Percentiles rank a stretch among this genome's conserved stretches.
phyloP scores from a whole-genome alignment of 2,113 vertebrate genomes.

The Notiomystis cincta region DNA sequence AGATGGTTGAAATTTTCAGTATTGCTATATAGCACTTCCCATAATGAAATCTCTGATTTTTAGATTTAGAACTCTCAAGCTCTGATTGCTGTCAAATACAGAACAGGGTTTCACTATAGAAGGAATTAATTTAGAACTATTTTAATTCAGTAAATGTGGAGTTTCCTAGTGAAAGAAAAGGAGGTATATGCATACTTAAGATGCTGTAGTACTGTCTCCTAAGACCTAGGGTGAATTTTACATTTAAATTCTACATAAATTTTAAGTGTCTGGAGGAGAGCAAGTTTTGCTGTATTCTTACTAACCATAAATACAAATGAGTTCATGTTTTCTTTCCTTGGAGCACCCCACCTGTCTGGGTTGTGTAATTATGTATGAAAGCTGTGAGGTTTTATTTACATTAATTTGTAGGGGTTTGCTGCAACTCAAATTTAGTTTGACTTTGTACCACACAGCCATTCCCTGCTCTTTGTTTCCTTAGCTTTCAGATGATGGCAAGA shows the following conservation, averaged over 20 bases:
- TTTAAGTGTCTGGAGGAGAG: neutral
- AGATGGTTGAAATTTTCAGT: neutral
- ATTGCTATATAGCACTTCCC: neutral
- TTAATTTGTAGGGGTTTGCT: neutral
- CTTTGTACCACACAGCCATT: neutral
- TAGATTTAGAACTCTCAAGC: neutral
- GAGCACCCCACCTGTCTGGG: neutral
- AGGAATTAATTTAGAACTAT: neutral
- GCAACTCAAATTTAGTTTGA: neutral
- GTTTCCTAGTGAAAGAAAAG: neutral
- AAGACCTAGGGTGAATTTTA: neutral
- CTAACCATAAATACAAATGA: neutral
- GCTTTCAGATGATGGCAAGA: conserved; percentile 31
- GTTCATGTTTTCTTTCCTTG: neutral
- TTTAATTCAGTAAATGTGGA: neutral
- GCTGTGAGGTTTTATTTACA: neutral
- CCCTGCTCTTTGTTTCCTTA: conserved; percentile 52
- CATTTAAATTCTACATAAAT: neutral
- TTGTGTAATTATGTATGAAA: neutral
- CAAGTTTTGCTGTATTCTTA: neutral
- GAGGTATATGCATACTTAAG: neutral
- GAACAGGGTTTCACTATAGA: neutral
- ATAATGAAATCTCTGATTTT: neutral
- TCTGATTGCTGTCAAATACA: neutral
- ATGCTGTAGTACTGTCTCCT: neutral